Evolutionary conservation across 2,113 vertebrate species (phyloP).

Genomic region (Verasper variegatus): DNA sequence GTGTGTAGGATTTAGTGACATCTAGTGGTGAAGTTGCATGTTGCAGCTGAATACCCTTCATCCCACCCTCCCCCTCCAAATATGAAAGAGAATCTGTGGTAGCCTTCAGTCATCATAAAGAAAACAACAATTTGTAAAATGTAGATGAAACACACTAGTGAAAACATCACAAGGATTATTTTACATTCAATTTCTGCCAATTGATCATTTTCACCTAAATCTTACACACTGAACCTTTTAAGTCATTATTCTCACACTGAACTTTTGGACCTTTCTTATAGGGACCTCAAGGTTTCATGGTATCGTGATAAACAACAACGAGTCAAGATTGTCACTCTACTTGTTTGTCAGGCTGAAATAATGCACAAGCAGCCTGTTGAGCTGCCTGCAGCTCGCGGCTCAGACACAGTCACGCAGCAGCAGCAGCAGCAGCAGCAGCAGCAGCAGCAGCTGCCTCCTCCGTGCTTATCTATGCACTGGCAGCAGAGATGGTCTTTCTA

Average conservation of each 20-base stretch:
- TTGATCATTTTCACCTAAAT: too few species aligned
- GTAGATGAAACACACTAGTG: too few species aligned
- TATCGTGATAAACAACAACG: constrained; percentile 3
- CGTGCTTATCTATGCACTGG: constrained; percentile 60
- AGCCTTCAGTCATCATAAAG: too few species aligned
- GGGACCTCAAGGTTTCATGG: neutral
- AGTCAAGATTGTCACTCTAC: constrained; percentile 25
- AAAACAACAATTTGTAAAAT: too few species aligned
- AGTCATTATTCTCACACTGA: neutral
- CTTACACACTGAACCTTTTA: neutral
- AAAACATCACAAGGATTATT: too few species aligned
- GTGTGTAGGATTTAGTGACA: too few species aligned
- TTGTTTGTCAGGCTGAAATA: constrained; percentile 26
- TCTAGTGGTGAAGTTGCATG: too few species aligned
- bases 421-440: constrained; percentile 23
- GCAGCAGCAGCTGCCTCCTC: constrained; percentile 28
- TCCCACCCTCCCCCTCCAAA: too few species aligned
- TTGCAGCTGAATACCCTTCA: too few species aligned
- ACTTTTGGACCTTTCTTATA: neutral
- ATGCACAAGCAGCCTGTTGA: constrained; percentile 45
- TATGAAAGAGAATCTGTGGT: too few species aligned
- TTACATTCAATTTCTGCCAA: too few species aligned
- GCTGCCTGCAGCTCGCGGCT: constrained; percentile 24
- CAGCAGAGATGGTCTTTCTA: constrained; percentile 63
- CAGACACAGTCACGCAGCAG: constrained; percentile 1